phyloP scores from a whole-genome alignment of 2,888 invertebrate species.

The Neria commutata region DNA sequence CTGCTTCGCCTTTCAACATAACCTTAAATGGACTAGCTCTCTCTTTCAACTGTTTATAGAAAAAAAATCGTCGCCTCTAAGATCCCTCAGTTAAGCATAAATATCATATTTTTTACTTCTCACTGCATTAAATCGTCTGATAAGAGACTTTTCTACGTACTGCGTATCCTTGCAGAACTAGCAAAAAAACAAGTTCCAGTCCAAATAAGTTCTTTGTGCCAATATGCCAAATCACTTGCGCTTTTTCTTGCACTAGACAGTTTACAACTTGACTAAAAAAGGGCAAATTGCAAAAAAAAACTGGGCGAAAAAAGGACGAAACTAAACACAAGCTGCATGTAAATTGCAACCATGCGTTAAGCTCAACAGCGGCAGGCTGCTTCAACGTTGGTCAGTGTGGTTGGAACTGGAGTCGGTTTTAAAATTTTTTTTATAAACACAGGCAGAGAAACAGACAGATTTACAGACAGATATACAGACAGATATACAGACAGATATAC shows the following conservation, averaged over 20 bases:
- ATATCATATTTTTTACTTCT: too few relatives aligned
- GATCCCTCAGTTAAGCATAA: too few relatives aligned
- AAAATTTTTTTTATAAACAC: not conserved
- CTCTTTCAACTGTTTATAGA: too few relatives aligned
- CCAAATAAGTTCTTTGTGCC: slow-evolving; percentile 4
- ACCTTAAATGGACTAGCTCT: too few relatives aligned
- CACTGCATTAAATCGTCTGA: too few relatives aligned
- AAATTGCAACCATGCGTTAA: slow-evolving; percentile 39
- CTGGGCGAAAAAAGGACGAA: slow-evolving; percentile 32
- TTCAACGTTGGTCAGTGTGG: not conserved
- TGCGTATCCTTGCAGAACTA: too few relatives aligned
- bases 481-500: not conserved
- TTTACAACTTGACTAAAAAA: not conserved
- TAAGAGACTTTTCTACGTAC: too few relatives aligned
- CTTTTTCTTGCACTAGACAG: slow-evolving; percentile 27
- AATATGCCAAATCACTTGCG: slow-evolving; percentile 39
- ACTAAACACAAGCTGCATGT: slow-evolving; percentile 41
- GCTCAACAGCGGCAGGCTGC: slow-evolving; percentile 3
- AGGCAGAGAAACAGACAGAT: not conserved
- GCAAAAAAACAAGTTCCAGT: not conserved
- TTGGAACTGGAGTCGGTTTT: not conserved
- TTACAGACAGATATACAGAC: not conserved
- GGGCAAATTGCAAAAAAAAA: slow-evolving; percentile 15
- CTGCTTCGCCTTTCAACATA: too few relatives aligned
- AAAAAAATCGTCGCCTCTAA: too few relatives aligned